Evolutionary conservation across 2,113 vertebrate species (phyloP).

Genomic region (Archocentrus centrarchus): DNA sequence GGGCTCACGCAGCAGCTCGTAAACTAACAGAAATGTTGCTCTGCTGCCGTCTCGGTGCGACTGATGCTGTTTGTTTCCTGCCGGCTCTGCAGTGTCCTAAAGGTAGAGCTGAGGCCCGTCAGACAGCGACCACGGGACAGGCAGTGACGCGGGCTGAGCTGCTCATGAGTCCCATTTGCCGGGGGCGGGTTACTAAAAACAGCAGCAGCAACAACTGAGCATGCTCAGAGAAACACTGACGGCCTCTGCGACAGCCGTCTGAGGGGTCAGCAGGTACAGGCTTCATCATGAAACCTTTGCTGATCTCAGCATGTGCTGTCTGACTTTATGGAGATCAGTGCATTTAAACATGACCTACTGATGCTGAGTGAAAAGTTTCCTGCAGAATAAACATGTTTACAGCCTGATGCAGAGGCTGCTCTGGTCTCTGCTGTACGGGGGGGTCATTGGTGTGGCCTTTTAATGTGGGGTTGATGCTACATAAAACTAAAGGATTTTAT

Average conservation of each 20-base stretch:
- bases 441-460: not conserved
- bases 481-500: not conserved
- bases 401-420: too few species aligned
- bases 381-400: too few species aligned
- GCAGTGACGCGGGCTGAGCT: conserved; percentile 22
- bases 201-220: conserved; percentile 10
- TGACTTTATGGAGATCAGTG: not conserved
- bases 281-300: too few species aligned
- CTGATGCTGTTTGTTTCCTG: not conserved
- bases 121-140: conserved; percentile 60
- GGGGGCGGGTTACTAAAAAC: conserved; percentile 31
- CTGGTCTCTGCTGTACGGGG: too few species aligned
- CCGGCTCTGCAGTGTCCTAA: conserved; percentile 18
- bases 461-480: not conserved
- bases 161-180: conserved; percentile 51
- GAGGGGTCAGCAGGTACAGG: not conserved
- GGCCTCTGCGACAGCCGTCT: not conserved
- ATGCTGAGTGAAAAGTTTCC: too few species aligned
- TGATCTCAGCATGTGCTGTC: not conserved
- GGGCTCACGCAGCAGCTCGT: not conserved
- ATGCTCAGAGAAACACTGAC: not conserved
- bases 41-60: not conserved
- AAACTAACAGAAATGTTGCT: too few species aligned
- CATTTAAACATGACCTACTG: not conserved
- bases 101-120: conserved; percentile 32